Base-by-base conservation (phyloP, 2,797 vertebrate species). In the Craterocephalus amniculus region DNA sequence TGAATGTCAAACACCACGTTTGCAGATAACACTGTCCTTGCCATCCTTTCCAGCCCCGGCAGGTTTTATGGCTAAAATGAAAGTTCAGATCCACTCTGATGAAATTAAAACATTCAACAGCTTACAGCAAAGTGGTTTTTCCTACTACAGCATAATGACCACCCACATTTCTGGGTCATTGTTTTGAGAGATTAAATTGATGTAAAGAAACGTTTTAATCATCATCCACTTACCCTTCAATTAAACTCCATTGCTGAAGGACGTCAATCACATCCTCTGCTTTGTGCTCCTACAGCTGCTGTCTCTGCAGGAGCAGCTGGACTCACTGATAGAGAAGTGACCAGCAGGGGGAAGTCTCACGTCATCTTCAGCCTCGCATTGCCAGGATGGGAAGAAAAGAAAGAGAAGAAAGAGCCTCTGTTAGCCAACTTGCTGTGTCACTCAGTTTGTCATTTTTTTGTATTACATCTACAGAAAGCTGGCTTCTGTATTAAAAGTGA, bases 221-320 rank as follows among this genome's bases (percentile, higher is more conserved):
- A 90, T 91, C 81, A 81, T 89, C 83, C 87, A 88, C 88, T 92
- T 91, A 89, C 71, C 76, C 86, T 81, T 61, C 80, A 87, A 88
- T 92, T 92, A 91, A 76, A 87, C 78, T 84, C 76, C 2, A 35
- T 78, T 74, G 82, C 83, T 83, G 82, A 59, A 63, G 69, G 73
- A 64, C 74, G 87, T 93, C 83, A 89, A 78, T 94, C 89, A 92
- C 36, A 40, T 49, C 68, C 78, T 72, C 83, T 72, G 14, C 86
- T 88, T 90, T 89, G 72, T 91, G 74, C 70, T 89, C 74, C 88
- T 87, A 93, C 93, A 95, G 95, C 91, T 95, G 93, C 94, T 93
- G 71, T 94, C 94, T 4, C 93, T 95, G 78, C 94, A 95, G 87
- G 93, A 95, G 84, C 94, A 95, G 92, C 92, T 95, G 88, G 95